Percentiles rank a stretch among this genome's conserved stretches.
Conservation (phyloP, 2,797 vertebrate species). For the Rhinoraja longicauda region DNA sequence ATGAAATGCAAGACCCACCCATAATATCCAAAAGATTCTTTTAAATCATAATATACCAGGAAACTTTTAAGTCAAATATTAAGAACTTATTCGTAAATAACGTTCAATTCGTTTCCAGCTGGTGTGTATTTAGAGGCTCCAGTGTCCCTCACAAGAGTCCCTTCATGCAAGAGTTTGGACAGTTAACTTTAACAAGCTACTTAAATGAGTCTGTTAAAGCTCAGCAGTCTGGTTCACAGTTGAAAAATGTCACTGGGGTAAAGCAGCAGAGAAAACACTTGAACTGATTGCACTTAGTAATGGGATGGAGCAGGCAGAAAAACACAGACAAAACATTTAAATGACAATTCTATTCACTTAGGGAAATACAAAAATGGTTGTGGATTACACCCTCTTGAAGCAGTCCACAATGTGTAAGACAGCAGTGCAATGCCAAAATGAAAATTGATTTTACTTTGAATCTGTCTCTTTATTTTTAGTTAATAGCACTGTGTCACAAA, state of each 20-base stretch:
- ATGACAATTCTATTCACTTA: slow-evolving; percentile 44
- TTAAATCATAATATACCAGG: too few species aligned
- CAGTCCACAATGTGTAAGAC: background rate
- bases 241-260: background rate
- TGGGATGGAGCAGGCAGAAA: slow-evolving; percentile 44
- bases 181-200: background rate
- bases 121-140: too few species aligned
- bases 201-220: background rate
- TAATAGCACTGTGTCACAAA: background rate
- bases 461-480: background rate
- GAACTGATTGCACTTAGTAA: background rate
- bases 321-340: slow-evolving; percentile 58
- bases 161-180: background rate
- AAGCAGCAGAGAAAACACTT: background rate
- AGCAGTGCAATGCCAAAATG: background rate
- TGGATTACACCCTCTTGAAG: background rate
- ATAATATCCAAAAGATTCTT: background rate
- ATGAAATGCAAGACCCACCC: background rate
- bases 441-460: slow-evolving; percentile 26
- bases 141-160: background rate
- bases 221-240: background rate
- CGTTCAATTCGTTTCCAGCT: background rate
- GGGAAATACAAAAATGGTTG: background rate
- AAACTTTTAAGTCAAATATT: background rate
- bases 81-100: background rate